Evolutionary conservation across 2,888 invertebrate genomes (phyloP).

Genomic region (Drosophila niveifrons): DNA sequence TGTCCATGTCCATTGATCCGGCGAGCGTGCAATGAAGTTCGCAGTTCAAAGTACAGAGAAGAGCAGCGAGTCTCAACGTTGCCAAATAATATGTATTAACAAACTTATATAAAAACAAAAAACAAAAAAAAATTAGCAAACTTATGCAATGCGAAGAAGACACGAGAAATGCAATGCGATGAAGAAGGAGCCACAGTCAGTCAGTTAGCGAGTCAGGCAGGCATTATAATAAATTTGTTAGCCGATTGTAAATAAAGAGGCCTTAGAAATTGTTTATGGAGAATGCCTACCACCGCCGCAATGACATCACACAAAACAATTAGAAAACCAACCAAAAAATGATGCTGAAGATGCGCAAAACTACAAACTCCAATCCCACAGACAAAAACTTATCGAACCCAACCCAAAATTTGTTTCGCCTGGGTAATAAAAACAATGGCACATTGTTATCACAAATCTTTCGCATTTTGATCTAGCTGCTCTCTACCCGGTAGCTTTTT

Average conservation of each 20-base stretch:
- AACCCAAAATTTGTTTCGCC: conserved; percentile 39
- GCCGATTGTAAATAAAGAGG: conserved; percentile 42
- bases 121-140: conserved; percentile 67
- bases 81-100: conserved; percentile 84
- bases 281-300: conserved; percentile 13
- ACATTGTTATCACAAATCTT: conserved; percentile 72
- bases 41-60: conserved; percentile 78
- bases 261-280: conserved; percentile 35
- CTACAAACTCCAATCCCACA: background rate
- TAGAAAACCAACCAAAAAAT: conserved; percentile 41
- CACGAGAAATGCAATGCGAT: conserved; percentile 56
- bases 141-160: conserved; percentile 80
- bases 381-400: conserved; percentile 18
- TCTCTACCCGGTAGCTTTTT: conserved; percentile 79
- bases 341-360: conserved; percentile 36
- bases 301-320: conserved; percentile 60
- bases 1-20: conserved; percentile 77
- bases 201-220: conserved; percentile 1
- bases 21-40: conserved; percentile 72
- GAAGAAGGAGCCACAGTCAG: conserved; percentile 11
- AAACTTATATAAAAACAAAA: conserved; percentile 79
- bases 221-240: conserved; percentile 77
- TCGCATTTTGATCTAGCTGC: conserved; percentile 58
- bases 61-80: background rate
- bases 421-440: conserved; percentile 73